Conservation (phyloP, 2,113 vertebrate genomes). For the Neodontobutis hainanensis region DNA sequence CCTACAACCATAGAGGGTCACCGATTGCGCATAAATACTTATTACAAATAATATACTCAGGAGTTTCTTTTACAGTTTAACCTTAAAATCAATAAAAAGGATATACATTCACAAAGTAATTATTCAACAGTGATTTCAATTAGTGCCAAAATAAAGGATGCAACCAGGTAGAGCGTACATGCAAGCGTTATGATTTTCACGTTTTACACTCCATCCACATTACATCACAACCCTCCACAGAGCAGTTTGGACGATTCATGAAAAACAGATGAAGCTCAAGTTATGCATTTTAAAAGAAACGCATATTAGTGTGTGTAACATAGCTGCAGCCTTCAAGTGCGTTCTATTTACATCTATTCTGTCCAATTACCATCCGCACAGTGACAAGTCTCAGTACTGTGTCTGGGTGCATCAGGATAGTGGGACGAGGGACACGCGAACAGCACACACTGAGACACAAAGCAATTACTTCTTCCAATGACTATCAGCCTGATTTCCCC, state of each 20-base stretch:
- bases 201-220: no score
- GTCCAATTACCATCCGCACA: slow-evolving; percentile 1
- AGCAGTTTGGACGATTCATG: neutral
- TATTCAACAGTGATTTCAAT: no score
- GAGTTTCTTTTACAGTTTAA: no score
- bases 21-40: no score
- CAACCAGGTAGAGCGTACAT: no score
- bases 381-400: neutral
- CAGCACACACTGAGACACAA: slow-evolving; percentile 16
- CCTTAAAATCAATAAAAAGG: no score
- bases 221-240: no score
- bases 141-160: no score
- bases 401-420: neutral
- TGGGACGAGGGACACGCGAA: neutral
- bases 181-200: no score
- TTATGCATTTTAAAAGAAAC: neutral
- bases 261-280: neutral
- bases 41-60: no score
- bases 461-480: slow-evolving; percentile 43
- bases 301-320: neutral
- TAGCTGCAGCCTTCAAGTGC: neutral
- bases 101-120: no score
- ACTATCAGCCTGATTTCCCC: slow-evolving; percentile 45
- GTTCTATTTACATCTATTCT: neutral
- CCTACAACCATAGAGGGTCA: neutral